Evolutionary conservation across 1,140 invertebrate species (phyloP).

Genomic region (Drosophila pachea): DNA sequence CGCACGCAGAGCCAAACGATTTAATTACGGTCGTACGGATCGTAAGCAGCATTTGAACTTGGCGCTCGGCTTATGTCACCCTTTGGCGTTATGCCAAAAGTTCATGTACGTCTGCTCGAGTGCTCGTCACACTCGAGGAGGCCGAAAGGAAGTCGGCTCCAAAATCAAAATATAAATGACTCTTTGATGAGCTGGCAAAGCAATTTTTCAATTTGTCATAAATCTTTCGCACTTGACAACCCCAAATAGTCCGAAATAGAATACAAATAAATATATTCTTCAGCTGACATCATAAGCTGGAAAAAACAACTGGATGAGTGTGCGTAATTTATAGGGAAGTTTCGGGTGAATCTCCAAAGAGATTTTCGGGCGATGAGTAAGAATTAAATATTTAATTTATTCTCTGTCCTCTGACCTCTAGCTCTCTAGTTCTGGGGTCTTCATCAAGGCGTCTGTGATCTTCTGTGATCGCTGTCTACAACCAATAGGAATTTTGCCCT

Average conservation of each 20-base stretch:
- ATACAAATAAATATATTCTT: constrained; percentile 33
- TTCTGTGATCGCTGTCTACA: too few relatives aligned
- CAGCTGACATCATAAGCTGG: constrained; percentile 51
- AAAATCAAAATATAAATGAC: constrained; percentile 58
- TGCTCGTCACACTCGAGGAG: constrained; percentile 61
- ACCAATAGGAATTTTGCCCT: too few relatives aligned
- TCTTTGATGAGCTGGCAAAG: constrained; percentile 63
- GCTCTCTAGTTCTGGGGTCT: too few relatives aligned
- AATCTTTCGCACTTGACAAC: constrained; percentile 67
- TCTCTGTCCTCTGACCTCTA: too few relatives aligned
- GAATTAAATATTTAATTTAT: too few relatives aligned
- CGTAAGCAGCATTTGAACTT: constrained; percentile 60
- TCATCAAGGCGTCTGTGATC: too few relatives aligned
- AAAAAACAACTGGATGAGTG: background rate
- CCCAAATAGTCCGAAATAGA: background rate
- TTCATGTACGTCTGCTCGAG: constrained; percentile 48
- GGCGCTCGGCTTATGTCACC: constrained; percentile 45
- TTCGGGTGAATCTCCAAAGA: too few relatives aligned
- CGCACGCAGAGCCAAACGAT: constrained; percentile 45
- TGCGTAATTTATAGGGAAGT: too few relatives aligned
- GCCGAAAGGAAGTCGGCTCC: constrained; percentile 61
- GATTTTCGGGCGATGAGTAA: too few relatives aligned
- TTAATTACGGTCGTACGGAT: constrained; percentile 57
- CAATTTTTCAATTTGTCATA: constrained; percentile 49
- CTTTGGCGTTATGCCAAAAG: constrained; percentile 26